A percentile compares a stretch with the other conserved stretches of the same genome.
phyloP scores from a whole-genome alignment of 2,113 vertebrate genomes.

The Syngnathoides biaculeatus region DNA sequence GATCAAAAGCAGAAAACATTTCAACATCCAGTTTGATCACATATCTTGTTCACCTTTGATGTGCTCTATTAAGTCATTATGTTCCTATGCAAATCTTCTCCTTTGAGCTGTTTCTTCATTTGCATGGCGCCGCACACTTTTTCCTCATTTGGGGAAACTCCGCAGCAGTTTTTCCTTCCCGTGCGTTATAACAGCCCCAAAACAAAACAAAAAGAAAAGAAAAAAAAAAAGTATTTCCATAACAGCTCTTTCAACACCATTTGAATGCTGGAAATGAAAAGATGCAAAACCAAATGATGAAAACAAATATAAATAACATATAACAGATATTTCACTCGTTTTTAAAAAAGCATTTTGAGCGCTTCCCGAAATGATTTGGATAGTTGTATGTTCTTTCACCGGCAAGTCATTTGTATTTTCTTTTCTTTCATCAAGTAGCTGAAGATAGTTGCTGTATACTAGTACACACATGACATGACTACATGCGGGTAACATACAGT shows the following conservation, averaged over 20 bases:
- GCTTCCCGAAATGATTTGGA: no score
- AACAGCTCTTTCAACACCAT: background rate
- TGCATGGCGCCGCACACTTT: background rate
- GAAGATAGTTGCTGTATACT: no score
- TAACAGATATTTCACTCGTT: background rate
- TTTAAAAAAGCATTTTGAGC: background rate
- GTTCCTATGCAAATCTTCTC: background rate
- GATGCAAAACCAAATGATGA: background rate
- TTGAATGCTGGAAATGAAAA: background rate
- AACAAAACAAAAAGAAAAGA: no score
- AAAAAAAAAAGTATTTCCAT: background rate
- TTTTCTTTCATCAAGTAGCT: no score
- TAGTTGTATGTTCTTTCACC: no score
- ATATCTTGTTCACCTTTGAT: background rate
- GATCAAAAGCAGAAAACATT: background rate
- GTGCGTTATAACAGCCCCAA: background rate
- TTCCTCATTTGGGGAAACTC: background rate
- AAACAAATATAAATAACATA: background rate
- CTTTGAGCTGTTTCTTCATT: background rate
- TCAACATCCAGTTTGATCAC: background rate
- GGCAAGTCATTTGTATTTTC: no score
- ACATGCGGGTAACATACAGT: no score
- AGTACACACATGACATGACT: no score
- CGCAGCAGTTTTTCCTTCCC: background rate
- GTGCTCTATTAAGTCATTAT: background rate